Evolutionary conservation across 2,797 vertebrate species (phyloP).

Genomic region (Lepidocolaptes lacrymiger): DNA sequence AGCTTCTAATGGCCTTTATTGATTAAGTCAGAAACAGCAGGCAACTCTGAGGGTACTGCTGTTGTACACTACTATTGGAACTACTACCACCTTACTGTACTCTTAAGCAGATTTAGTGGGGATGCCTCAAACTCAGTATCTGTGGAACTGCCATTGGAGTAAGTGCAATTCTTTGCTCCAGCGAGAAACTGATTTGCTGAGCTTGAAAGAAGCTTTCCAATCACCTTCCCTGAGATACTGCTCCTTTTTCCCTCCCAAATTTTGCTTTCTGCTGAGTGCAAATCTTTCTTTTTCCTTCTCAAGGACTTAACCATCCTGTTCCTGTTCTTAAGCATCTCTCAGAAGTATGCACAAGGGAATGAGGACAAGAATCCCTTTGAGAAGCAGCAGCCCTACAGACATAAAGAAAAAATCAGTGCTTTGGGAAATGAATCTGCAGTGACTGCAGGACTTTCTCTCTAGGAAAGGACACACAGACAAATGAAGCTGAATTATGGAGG

Average conservation of each 20-base stretch:
- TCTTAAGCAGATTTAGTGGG: background rate
- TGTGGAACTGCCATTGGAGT: background rate
- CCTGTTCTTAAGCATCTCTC: background rate
- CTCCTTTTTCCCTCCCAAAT: background rate
- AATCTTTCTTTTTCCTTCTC: background rate
- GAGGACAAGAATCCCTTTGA: background rate
- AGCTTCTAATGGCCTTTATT: conserved; percentile 66
- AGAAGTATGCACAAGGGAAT: background rate
- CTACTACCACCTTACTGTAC: background rate
- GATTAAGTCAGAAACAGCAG: conserved; percentile 54
- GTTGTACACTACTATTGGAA: background rate
- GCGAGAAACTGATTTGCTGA: background rate
- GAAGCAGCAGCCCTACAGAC: background rate
- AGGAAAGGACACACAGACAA: background rate
- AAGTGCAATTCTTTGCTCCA: background rate
- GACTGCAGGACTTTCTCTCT: background rate
- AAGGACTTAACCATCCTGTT: background rate
- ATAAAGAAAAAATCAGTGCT: background rate
- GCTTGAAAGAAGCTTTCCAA: background rate
- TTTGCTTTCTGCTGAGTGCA: background rate
- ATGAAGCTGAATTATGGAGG: background rate
- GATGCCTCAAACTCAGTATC: background rate
- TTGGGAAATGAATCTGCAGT: background rate
- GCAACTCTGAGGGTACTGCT: conserved; percentile 27
- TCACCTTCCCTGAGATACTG: background rate